Percentiles rank a stretch among this genome's conserved stretches.
These are phyloP conservation scores for Therioaphis trifolii DNA, from an alignment of 2,888 invertebrate species.

Conservation along the genomic window DNA sequence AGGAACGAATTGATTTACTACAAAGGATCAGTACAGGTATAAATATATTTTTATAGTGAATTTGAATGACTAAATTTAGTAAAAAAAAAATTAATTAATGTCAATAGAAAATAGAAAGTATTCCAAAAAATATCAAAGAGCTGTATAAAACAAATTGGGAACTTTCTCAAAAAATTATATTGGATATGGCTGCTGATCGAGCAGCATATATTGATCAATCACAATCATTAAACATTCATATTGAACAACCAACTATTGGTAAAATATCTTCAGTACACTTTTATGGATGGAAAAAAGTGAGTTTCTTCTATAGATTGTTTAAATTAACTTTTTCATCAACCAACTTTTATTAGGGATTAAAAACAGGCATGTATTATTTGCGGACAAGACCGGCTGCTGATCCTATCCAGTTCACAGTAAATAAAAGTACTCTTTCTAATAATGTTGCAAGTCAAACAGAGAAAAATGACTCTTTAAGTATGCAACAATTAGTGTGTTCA, in stretches of 20 bases:
- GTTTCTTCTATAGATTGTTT: background rate
- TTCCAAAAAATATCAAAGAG: slow-evolving; percentile 85
- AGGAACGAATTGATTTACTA: slow-evolving; percentile 92
- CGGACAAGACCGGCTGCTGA: slow-evolving; percentile 95
- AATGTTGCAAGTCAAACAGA: slow-evolving; percentile 64
- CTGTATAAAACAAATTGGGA: slow-evolving; percentile 99
- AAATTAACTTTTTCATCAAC: background rate
- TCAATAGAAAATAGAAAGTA: slow-evolving; percentile 79
- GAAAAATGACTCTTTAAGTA: slow-evolving; percentile 70
- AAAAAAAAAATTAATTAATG: slow-evolving; percentile 37
- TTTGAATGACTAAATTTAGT: background rate
- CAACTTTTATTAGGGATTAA: slow-evolving; percentile 77
- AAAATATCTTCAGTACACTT: slow-evolving; percentile 98
- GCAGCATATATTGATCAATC: slow-evolving; percentile 99
- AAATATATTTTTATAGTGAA: slow-evolving; percentile 16
- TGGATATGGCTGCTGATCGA: slow-evolving; percentile 97
- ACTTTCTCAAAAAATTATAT: slow-evolving; percentile 89
- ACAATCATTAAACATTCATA: slow-evolving; percentile 97
- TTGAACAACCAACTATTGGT: slow-evolving; percentile 92
- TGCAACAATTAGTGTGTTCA: slow-evolving; percentile 86
- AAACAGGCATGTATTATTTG: slow-evolving; percentile 99
- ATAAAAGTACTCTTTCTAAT: slow-evolving; percentile 77
- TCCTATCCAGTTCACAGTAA: slow-evolving; percentile 97
- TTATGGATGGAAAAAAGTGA: slow-evolving; percentile 90
- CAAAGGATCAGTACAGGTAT: slow-evolving; percentile 87